Percentiles rank a stretch among this genome's conserved stretches.
Conservation (phyloP, 2,888 invertebrate species). For the Dyspetes luteomarginatus region DNA sequence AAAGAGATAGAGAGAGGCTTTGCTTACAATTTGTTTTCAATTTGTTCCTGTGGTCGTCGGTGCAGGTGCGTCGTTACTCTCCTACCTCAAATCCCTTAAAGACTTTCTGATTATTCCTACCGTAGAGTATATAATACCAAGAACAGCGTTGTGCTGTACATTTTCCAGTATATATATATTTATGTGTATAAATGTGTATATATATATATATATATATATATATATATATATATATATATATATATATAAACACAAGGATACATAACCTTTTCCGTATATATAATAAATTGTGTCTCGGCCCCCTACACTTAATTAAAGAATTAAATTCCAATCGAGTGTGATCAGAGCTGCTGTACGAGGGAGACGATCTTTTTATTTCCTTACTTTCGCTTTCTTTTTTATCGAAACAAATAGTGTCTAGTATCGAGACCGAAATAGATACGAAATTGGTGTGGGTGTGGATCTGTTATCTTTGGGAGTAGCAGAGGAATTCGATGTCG, state of each 20-base stretch:
- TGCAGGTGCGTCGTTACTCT: constrained; percentile 30
- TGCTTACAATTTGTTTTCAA: constrained; percentile 54
- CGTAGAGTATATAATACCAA: constrained; percentile 9
- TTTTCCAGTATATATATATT: constrained; percentile 2
- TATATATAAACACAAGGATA: too few relatives aligned
- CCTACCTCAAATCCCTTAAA: constrained; percentile 51
- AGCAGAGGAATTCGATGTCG: constrained; percentile 48
- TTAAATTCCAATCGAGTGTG: constrained; percentile 51
- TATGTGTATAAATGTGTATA: background rate
- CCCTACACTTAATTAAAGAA: constrained; percentile 54
- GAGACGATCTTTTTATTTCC: constrained; percentile 2
- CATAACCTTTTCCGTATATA: too few relatives aligned
- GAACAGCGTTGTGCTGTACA: constrained; percentile 15
- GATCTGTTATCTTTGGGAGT: constrained; percentile 33
- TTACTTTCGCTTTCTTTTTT: background rate
- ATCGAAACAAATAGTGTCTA: constrained; percentile 22
- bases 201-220: background rate
- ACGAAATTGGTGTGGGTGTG: background rate
- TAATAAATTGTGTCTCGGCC: too few relatives aligned
- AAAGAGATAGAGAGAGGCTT: constrained; percentile 23
- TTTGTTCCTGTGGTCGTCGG: constrained; percentile 46
- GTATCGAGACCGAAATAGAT: constrained; percentile 37
- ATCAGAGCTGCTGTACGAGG: constrained; percentile 4
- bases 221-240: constrained; percentile 2
- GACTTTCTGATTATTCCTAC: constrained; percentile 56